Base-by-base conservation (phyloP, 2,113 vertebrate genomes). In the Bostrychus sinensis region DNA sequence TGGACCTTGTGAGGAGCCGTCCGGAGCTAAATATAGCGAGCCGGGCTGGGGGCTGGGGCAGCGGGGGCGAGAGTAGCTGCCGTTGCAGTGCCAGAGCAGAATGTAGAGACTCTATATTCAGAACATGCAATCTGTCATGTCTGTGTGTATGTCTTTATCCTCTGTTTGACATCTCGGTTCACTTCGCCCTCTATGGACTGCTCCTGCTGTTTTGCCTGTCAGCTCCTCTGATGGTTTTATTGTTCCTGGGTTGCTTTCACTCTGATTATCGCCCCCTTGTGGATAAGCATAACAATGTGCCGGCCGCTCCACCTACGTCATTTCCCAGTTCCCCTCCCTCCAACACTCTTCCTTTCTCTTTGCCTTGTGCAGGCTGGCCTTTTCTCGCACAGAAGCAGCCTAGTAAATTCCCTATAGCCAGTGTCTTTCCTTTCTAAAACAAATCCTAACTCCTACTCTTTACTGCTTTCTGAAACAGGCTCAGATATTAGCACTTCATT, bases 51-150 rank as follows among this genome's bases (percentile, higher is more conserved):
- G 66, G 53, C 60, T 16, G 5, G 39, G 5, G 22, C 5, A 55
- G 36, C 11, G 54, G 51, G 68, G 83, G 65, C 25, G 12, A 65
- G 73, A 56, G 78, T 70, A 78, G 77, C 65, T 87, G 77, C 73
- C 66, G 46, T 80, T 75, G 62, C 75, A 66, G 73, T 60, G 5
- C 71, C 19, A 36, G 50, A 75, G 87, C 72, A 80, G 75, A 80
- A 81, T 70, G 68, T 43, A 74, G 20, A 70, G 66, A 65, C 75
- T 88, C 89, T 89, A 88, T 90, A 89, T 90, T 82, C 72, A 89
- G 89, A 91, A 75, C 77, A 70, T 74, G 81, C 84, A 80, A 73
- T 89, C 82, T 90, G 90, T 91, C 86, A 88, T 75, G 83, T 85
- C 72, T 72, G 39, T 20, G 65, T 72, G 70, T 66, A 78, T 84